Evolutionary conservation across 2,888 invertebrate genomes (phyloP), one percentile per base, ranked within the genome.

Genomic region (Serripes groenlandicus): DNA sequence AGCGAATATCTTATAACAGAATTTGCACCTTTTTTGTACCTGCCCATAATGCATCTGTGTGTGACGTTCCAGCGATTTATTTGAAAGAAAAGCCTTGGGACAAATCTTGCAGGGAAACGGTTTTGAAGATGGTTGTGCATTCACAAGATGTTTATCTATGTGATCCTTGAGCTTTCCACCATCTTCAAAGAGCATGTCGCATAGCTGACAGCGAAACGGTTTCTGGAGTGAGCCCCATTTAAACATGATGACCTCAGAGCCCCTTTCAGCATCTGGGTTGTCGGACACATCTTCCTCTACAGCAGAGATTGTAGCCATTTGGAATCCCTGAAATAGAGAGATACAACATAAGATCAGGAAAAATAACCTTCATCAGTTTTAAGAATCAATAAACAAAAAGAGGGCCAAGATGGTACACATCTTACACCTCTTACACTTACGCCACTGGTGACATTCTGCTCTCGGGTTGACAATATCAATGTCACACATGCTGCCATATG

Each of bases 171-270:
- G 28, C n/a, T 62, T 58, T 3, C 52, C 66, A 3, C 77, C 81
- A 28, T 73, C 76, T 35, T 69, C 66, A 58, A 85, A 85, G 1
- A 79, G 56, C 74, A 79, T 78, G 68, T 85, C 81, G 72, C 85
- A 85, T 15, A 79, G 58, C 37, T 81, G 81, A 35, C 85, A 85
- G n/a, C 76, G 74, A 23, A 81, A 85, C 0, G 81, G 81, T 62
- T 77, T 77, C 42, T 66, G 72, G 7, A 70, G 26, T 1, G 77
- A 49, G n/a, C 79, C 85, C 78, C 81, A 81, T 71, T 83, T 83
- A 26, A 83, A 80, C 74, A 83, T 77, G 42, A 81, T 78, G 28
- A 84, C 56, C 0, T 72, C 69, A 9, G 60, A 23, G n/a, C 60
- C 73, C 21, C 62, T 70, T 15, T 42, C 66, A 5, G 23, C 15